Evolutionary conservation across 2,113 vertebrate species (phyloP).

Genomic region (Callospermophilus lateralis): DNA sequence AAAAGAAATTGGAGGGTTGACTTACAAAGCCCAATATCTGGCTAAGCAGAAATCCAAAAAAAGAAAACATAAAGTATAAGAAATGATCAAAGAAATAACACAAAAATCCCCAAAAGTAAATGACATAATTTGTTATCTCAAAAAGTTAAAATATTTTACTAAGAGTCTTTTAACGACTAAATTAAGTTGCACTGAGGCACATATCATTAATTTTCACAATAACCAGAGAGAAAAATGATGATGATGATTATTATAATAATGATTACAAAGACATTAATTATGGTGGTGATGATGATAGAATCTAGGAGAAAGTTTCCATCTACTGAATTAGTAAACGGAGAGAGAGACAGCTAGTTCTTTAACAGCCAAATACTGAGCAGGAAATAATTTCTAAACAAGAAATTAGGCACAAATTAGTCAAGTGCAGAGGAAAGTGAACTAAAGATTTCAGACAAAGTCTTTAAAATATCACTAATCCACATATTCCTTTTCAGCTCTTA

Average conservation of each 20-base stretch:
- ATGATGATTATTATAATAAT: neutral
- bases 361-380: neutral
- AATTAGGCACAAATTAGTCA: neutral
- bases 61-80: neutral
- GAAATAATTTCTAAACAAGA: constrained; percentile 1
- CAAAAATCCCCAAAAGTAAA: neutral
- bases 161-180: neutral
- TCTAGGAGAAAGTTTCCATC: neutral
- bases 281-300: neutral
- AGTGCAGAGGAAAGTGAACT: neutral
- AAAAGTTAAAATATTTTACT: neutral
- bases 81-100: neutral
- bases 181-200: neutral
- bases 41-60: neutral
- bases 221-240: neutral
- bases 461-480: neutral
- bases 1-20: neutral
- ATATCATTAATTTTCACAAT: neutral
- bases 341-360: neutral
- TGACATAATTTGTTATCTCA: neutral
- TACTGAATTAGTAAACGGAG: neutral
- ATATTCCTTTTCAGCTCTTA: neutral
- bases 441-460: neutral
- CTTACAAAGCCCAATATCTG: neutral
- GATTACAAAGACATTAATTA: neutral